phyloP scores from a whole-genome alignment of 1,140 invertebrate species.

The Cydia pomonella region DNA sequence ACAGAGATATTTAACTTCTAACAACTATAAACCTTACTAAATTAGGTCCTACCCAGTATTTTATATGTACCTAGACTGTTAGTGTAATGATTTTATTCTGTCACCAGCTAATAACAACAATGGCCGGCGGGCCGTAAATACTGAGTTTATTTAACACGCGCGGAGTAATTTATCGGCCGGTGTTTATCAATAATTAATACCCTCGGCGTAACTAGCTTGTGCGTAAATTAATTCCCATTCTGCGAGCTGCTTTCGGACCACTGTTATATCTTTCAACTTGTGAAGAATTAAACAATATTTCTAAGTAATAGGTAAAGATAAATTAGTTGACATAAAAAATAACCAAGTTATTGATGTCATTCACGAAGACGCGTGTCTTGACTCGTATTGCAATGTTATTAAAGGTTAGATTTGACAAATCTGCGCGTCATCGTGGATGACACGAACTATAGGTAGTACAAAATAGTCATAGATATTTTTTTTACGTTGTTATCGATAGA shows the following conservation, averaged over 20 bases:
- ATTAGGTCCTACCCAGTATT: neutral
- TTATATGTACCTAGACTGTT: neutral
- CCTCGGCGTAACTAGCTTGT: constrained; percentile 12
- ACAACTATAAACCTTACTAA: neutral
- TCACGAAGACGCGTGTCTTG: no score
- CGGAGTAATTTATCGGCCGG: constrained; percentile 13
- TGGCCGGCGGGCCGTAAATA: neutral
- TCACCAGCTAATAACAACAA: constrained; percentile 19
- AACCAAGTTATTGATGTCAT: no score
- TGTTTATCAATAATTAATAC: constrained; percentile 32
- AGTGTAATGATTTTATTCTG: constrained; percentile 9
- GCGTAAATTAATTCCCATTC: constrained; percentile 16
- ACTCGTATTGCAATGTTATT: no score
- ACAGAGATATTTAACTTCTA: neutral
- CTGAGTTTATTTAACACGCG: constrained; percentile 24
- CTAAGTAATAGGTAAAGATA: no score
- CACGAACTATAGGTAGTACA: no score
- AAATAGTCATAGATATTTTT: no score
- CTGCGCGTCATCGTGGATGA: no score
- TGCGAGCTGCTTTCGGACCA: neutral
- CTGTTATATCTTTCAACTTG: neutral
- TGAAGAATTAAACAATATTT: neutral
- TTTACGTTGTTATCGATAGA: no score
- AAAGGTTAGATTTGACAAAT: no score
- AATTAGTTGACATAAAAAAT: no score